Conservation (phyloP, 1,140 invertebrate genomes). For the Panagrolaimus sp. region DNA sequence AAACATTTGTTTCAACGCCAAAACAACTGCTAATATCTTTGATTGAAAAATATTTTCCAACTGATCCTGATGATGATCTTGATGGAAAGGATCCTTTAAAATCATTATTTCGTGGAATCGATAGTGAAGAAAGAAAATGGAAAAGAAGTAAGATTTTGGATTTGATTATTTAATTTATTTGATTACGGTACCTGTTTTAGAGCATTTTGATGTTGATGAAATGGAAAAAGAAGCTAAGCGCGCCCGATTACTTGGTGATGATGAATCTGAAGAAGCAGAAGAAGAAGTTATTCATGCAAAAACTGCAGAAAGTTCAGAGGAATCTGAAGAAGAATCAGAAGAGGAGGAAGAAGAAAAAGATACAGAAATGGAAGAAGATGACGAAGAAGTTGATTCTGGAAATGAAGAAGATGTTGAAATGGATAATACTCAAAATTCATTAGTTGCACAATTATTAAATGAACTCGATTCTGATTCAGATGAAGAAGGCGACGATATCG, state of each 20-base stretch:
- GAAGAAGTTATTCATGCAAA: constrained; percentile 31
- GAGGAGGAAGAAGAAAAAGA: constrained; percentile 20
- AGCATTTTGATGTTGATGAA: neutral
- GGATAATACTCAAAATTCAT: neutral
- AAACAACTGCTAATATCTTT: constrained; percentile 69
- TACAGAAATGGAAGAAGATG: constrained; percentile 12
- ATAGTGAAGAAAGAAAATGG: neutral
- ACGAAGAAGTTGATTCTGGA: constrained; percentile 25
- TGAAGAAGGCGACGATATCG: constrained; percentile 13
- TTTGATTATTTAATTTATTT: too few species aligned
- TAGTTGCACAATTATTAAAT: constrained; percentile 27
- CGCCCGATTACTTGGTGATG: constrained; percentile 26
- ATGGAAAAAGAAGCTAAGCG: neutral
- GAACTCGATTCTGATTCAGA: constrained; percentile 30
- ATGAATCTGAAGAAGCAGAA: constrained; percentile 20
- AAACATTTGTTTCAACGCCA: constrained; percentile 96
- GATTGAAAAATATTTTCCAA: constrained; percentile 59
- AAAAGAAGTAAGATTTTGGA: neutral
- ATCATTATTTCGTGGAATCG: constrained; percentile 6
- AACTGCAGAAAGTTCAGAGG: constrained; percentile 29
- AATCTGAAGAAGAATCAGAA: constrained; percentile 15
- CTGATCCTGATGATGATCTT: constrained; percentile 26
- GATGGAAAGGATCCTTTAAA: neutral
- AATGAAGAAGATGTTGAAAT: constrained; percentile 21
- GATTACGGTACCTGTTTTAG: too few species aligned